Evolutionary conservation across 2,113 vertebrate genomes (phyloP).

Genomic region (Scomber colias): DNA sequence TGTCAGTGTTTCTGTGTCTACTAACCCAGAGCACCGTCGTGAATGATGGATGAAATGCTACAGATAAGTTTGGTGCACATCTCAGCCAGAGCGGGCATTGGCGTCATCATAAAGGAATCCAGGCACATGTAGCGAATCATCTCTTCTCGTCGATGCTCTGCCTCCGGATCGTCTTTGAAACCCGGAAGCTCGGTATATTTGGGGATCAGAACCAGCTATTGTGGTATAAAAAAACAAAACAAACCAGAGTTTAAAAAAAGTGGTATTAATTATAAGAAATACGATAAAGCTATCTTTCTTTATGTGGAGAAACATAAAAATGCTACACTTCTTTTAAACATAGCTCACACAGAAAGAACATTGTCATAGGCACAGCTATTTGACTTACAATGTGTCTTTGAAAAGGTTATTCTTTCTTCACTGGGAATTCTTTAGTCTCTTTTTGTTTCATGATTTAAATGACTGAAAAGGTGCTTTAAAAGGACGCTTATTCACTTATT

Average conservation of each 20-base stretch:
- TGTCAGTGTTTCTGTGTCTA: constrained; percentile 7
- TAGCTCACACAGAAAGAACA: too few species aligned
- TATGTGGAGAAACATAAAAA: too few species aligned
- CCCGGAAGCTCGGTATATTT: constrained; percentile 86
- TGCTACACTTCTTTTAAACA: too few species aligned
- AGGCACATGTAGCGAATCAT: constrained; percentile 88
- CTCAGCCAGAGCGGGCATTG: constrained; percentile 81
- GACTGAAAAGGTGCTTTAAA: too few species aligned
- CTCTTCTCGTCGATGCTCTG: constrained; percentile 79
- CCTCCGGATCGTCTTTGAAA: constrained; percentile 77
- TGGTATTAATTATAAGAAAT: neutral
- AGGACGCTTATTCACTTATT: too few species aligned
- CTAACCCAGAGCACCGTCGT: constrained; percentile 87
- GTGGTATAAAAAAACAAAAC: neutral
- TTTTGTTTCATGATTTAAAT: too few species aligned
- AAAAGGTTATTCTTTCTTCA: too few species aligned
- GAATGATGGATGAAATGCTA: constrained; percentile 88
- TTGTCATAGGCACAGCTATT: too few species aligned
- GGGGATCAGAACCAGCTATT: constrained; percentile 87
- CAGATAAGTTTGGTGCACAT: constrained; percentile 88
- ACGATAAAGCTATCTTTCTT: too few species aligned
- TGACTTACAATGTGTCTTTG: too few species aligned
- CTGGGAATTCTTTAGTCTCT: too few species aligned
- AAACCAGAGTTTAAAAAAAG: neutral
- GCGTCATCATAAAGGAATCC: constrained; percentile 87